Conservation (phyloP, 2,888 invertebrate genomes). For the Phania funesta region DNA sequence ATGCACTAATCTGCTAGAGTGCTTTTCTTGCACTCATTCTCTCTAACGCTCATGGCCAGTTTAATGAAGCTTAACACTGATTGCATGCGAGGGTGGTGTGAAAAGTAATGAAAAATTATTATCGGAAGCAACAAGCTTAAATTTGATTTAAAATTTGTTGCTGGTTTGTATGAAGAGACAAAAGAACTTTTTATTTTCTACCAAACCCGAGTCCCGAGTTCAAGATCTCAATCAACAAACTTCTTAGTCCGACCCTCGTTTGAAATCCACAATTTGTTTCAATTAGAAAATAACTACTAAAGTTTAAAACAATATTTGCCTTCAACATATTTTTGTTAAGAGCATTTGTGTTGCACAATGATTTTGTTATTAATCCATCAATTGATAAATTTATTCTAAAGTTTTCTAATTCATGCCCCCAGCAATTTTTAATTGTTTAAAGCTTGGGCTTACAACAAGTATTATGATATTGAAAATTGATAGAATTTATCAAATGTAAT, state of each 20-base stretch:
- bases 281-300: neutral
- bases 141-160: neutral
- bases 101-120: neutral
- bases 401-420: neutral
- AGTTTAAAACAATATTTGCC: neutral
- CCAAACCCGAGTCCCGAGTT: too few species aligned
- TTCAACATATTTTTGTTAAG: neutral
- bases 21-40: neutral
- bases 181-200: too few species aligned
- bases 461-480: neutral
- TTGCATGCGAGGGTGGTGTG: neutral
- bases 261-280: neutral
- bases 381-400: slow-evolving; percentile 9
- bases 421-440: slow-evolving; percentile 17
- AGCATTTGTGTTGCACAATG: neutral
- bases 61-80: slow-evolving; percentile 18
- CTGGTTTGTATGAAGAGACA: too few species aligned
- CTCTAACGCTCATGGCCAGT: slow-evolving; percentile 12
- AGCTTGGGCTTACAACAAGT: neutral
- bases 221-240: neutral
- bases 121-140: neutral
- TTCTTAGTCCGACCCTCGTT: neutral
- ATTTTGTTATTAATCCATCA: slow-evolving; percentile 36
- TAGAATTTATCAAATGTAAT: neutral
- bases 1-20: neutral